Conservation (phyloP, 1,140 invertebrate species). For the Goniozus legneri region DNA sequence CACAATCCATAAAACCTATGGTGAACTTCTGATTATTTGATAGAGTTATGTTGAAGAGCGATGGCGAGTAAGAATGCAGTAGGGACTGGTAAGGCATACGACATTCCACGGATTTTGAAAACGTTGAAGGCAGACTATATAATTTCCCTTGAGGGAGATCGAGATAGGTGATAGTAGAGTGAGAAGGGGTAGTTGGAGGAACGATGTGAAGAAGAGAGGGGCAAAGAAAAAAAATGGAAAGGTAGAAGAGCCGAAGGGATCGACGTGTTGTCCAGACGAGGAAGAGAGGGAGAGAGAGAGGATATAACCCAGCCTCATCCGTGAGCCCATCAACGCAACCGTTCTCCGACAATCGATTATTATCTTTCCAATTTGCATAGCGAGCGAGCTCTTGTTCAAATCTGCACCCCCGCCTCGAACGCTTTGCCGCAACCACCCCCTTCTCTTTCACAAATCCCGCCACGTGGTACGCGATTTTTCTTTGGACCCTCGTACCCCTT, state of each 20-base stretch:
- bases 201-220: slow-evolving; percentile 8
- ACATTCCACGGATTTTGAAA: slow-evolving; percentile 26
- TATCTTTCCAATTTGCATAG: slow-evolving; percentile 57
- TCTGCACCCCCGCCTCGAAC: slow-evolving; percentile 37
- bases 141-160: slow-evolving; percentile 57
- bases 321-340: slow-evolving; percentile 48
- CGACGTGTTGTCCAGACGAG: slow-evolving; percentile 44
- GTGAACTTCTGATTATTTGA: no score
- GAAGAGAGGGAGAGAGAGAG: slow-evolving; percentile 35
- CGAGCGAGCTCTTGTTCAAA: slow-evolving; percentile 47
- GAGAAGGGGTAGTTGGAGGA: slow-evolving; percentile 16
- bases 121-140: slow-evolving; percentile 44
- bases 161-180: slow-evolving; percentile 33
- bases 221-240: no score
- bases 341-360: slow-evolving; percentile 54
- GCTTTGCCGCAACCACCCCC: slow-evolving; percentile 37
- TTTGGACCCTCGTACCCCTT: not conserved
- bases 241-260: slow-evolving; percentile 34
- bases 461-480: slow-evolving; percentile 29
- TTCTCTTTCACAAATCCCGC: slow-evolving; percentile 31
- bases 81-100: slow-evolving; percentile 46
- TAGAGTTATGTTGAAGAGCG: no score
- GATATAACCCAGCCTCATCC: no score
- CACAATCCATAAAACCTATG: no score
- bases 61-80: slow-evolving; percentile 30